Evolutionary conservation across 2,113 vertebrate species (phyloP).

Genomic region (Paraplagusia blochii): DNA sequence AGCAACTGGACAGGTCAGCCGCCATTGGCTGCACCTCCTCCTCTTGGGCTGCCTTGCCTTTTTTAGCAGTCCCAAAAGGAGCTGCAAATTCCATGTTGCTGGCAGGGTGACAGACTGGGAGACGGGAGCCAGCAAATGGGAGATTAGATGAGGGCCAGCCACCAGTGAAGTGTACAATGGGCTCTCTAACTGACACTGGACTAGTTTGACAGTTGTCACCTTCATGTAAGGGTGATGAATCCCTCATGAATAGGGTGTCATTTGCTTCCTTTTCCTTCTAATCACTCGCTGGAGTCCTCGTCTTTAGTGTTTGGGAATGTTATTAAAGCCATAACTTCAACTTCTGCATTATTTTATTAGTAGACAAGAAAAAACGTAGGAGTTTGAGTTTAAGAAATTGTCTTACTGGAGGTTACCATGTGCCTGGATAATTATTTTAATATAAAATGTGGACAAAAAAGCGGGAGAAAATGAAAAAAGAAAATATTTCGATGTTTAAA

Average conservation of each 20-base stretch:
- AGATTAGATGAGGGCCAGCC: constrained; percentile 70
- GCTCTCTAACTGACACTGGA: constrained; percentile 36
- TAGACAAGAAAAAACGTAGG: no score
- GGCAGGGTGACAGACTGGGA: constrained; percentile 83
- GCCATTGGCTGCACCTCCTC: constrained; percentile 83
- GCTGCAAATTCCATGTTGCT: constrained; percentile 83
- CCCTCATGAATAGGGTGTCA: constrained; percentile 37
- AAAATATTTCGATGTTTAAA: no score
- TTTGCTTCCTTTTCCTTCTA: constrained; percentile 44
- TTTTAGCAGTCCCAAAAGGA: constrained; percentile 87
- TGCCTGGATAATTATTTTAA: no score
- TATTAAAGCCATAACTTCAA: no score
- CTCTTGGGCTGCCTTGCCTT: constrained; percentile 92
- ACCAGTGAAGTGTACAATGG: constrained; percentile 59
- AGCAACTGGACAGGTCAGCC: constrained; percentile 75
- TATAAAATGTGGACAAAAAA: no score
- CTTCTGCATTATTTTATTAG: no score
- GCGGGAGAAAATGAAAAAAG: no score
- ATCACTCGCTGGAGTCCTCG: constrained; percentile 6
- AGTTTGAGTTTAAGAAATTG: no score
- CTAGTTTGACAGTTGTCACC: constrained; percentile 65
- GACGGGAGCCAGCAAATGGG: constrained; percentile 84
- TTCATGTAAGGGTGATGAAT: constrained; percentile 51
- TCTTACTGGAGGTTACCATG: no score
- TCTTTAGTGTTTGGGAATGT: no score